Evolutionary conservation across 2,888 invertebrate species (phyloP), one percentile per base, ranked within the genome.

Genomic region (Aromia moschata): DNA sequence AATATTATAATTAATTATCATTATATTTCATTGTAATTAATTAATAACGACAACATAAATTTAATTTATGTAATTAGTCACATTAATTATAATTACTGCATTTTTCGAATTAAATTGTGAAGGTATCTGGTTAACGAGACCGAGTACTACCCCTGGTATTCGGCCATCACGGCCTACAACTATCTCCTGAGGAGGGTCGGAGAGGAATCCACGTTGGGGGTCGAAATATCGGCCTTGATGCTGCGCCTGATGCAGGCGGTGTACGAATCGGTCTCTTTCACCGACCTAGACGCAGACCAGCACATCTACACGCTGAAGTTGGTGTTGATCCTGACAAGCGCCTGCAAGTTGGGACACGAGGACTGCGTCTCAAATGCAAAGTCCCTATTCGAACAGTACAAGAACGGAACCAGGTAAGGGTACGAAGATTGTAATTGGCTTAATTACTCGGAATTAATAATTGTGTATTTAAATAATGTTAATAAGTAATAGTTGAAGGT

Each of bases 81-180:
- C n/a, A n/a, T n/a, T n/a, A n/a, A n/a, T n/a, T n/a, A n/a, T n/a
- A n/a, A n/a, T n/a, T n/a, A n/a, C n/a, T n/a, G n/a, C n/a, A n/a
- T n/a, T n/a, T n/a, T n/a, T 91, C 11, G 81, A 90, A n/a, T n/a
- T n/a, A n/a, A n/a, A n/a, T n/a, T n/a, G n/a, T n/a, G n/a, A 0
- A 81, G 84, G 1, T 96, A 92, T 81, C 81, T 96, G 57, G 78
- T 81, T 51, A 80, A 84, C 10, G 92, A 92, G 77, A 83, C 79
- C 0, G 84, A 88, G 9, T 92, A 92, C 70, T 82, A 90, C 14
- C 92, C 95, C 0, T 95, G 94, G 94, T 83, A 84, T 9, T 83
- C 91, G 0, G 90, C 90, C 12, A 83, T 85, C 45, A 81, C 75
- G 38, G 81, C 79, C 0, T 79, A 83, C 25, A 70, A 70, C 9